These are phyloP conservation scores for Peromyscus leucopus DNA, from an alignment of 2,113 vertebrate species.

Conservation along the genomic window DNA sequence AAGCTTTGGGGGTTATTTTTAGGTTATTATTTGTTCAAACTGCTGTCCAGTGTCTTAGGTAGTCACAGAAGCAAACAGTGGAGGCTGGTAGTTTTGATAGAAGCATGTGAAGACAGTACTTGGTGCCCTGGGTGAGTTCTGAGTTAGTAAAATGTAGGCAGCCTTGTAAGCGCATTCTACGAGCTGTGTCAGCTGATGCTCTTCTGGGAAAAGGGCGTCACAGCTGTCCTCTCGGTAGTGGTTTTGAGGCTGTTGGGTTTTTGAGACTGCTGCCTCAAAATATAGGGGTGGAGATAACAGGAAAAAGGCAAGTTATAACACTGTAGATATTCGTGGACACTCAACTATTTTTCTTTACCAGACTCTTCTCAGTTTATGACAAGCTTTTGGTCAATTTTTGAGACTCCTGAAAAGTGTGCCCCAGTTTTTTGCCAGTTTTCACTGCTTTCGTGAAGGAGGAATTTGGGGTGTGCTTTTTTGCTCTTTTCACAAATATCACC, in stretches of 20 bases:
- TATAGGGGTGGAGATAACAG: not conserved
- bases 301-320: not conserved
- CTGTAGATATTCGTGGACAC: not conserved
- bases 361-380: not conserved
- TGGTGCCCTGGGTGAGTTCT: not conserved
- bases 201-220: not conserved
- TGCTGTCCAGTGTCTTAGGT: not conserved
- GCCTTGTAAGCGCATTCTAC: not conserved
- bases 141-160: not conserved
- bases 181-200: not conserved
- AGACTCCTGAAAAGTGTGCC: conserved; percentile 38
- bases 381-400: not conserved
- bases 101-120: not conserved
- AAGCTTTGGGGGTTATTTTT: conserved; percentile 30
- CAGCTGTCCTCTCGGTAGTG: not conserved
- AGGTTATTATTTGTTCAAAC: not conserved
- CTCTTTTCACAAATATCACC: not conserved
- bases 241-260: not conserved
- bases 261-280: not conserved
- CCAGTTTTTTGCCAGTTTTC: not conserved
- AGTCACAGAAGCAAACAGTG: not conserved
- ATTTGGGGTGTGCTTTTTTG: conserved; percentile 1
- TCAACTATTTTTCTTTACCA: conserved; percentile 6
- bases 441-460: conserved; percentile 11
- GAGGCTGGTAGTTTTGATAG: not conserved